Evolutionary conservation across 1,140 invertebrate genomes (phyloP).

Genomic region (Oryzaephilus surinamensis): DNA sequence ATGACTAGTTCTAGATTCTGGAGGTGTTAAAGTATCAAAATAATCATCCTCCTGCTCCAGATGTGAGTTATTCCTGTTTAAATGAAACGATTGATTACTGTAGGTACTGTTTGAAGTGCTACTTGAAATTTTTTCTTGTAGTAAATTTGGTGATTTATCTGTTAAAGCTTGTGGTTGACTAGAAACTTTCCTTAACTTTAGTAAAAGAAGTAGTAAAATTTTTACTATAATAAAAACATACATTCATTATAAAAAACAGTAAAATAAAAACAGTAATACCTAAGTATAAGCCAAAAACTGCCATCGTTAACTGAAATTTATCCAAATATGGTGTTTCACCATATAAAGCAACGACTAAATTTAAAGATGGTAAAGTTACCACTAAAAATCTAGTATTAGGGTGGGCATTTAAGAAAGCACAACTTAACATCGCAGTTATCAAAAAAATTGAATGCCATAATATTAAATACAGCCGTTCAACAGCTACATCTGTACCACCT

Average conservation of each 20-base stretch:
- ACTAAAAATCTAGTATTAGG: constrained; percentile 22
- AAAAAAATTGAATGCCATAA: constrained; percentile 29
- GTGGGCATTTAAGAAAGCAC: constrained; percentile 29
- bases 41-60: constrained; percentile 15
- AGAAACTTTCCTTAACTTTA: not conserved
- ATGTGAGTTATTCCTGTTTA: not conserved
- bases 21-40: constrained; percentile 23
- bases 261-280: constrained; percentile 10
- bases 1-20: constrained; percentile 23
- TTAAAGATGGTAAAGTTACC: constrained; percentile 23
- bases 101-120: no score
- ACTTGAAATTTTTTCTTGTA: no score
- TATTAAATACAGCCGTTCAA: constrained; percentile 28
- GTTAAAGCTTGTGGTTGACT: not conserved
- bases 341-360: constrained; percentile 26
- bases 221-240: not conserved
- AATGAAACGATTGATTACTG: no score
- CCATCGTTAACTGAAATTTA: constrained; percentile 12
- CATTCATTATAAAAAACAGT: not conserved
- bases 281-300: constrained; percentile 21
- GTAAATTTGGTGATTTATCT: not conserved
- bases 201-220: not conserved
- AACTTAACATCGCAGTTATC: constrained; percentile 29
- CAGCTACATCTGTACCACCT: constrained; percentile 36
- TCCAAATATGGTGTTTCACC: constrained; percentile 17